A percentile compares a stretch with the other conserved stretches of the same genome.
Evolutionary conservation across 2,888 invertebrate genomes (phyloP).

Genomic region (Uropetala carovei): DNA sequence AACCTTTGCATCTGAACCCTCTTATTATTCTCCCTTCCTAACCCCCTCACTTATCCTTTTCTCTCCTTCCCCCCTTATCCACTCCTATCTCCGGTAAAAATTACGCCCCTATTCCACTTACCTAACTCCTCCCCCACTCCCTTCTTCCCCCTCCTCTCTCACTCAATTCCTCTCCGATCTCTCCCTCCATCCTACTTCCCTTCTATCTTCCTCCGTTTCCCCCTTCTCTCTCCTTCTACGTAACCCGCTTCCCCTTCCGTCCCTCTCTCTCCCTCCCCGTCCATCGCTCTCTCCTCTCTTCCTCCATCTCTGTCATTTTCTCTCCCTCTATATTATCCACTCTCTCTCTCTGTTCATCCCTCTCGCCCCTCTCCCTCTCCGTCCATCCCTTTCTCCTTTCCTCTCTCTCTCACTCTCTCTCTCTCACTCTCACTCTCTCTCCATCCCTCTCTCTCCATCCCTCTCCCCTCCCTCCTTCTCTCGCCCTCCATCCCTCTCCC

Average conservation of each 20-base stretch:
- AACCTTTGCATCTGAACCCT: neutral
- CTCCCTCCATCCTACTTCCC: no score
- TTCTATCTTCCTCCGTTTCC: neutral
- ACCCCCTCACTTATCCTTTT: neutral
- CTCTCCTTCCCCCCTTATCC: neutral
- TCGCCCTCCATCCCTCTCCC: neutral
- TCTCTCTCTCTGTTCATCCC: no score
- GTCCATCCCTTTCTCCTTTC: neutral
- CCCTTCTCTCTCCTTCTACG: neutral
- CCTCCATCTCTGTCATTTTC: neutral
- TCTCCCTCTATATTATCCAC: neutral
- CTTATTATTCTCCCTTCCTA: neutral
- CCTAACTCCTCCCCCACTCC: no score
- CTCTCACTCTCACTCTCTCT: neutral
- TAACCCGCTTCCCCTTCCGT: neutral
- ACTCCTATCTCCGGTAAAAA: neutral
- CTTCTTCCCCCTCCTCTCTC: no score
- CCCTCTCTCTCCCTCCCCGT: neutral
- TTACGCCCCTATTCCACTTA: no score
- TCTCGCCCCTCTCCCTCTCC: neutral
- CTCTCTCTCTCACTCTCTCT: neutral
- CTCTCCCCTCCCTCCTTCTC: neutral
- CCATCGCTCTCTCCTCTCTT: neutral
- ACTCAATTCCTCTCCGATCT: neutral
- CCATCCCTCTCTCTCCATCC: neutral